These are phyloP conservation scores for Hirundichthys speculiger DNA, from an alignment of 2,113 vertebrate genomes.

Conservation along the genomic window DNA sequence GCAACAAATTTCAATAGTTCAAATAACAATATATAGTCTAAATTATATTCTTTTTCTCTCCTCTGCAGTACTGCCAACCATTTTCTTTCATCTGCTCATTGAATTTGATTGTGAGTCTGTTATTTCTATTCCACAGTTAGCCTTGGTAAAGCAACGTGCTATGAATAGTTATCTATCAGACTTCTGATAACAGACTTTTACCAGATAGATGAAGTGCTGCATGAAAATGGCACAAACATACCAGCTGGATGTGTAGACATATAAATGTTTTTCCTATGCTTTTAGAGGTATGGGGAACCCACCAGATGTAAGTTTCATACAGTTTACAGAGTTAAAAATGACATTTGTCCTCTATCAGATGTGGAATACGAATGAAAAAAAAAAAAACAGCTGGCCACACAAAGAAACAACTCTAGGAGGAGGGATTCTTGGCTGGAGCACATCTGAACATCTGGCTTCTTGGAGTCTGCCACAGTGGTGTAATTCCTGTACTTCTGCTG, in stretches of 20 bases:
- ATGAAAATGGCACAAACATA: conserved; percentile 14
- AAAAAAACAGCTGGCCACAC: conserved; percentile 3
- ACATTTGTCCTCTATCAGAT: background rate
- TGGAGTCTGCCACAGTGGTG: conserved; percentile 34
- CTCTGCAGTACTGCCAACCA: too few species aligned
- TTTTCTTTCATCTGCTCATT: conserved; percentile 5
- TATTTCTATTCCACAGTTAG: conserved; percentile 37
- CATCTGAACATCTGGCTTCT: conserved; percentile 49
- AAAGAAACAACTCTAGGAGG: conserved; percentile 12
- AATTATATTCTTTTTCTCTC: too few species aligned
- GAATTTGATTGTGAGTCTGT: background rate
- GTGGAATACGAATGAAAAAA: background rate
- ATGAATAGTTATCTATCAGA: conserved; percentile 22
- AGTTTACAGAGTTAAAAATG: background rate
- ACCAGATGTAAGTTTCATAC: background rate
- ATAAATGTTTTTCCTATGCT: too few species aligned
- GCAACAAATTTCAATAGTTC: too few species aligned
- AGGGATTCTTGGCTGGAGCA: conserved; percentile 13
- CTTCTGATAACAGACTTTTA: conserved; percentile 34
- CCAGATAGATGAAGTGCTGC: conserved; percentile 9
- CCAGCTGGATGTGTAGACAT: background rate
- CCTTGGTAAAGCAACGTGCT: conserved; percentile 21
- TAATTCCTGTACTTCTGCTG: conserved; percentile 50
- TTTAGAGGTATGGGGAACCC: background rate
- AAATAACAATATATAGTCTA: too few species aligned